Conservation (phyloP, 1,140 invertebrate species). For the Drosophila trapezifrons region DNA sequence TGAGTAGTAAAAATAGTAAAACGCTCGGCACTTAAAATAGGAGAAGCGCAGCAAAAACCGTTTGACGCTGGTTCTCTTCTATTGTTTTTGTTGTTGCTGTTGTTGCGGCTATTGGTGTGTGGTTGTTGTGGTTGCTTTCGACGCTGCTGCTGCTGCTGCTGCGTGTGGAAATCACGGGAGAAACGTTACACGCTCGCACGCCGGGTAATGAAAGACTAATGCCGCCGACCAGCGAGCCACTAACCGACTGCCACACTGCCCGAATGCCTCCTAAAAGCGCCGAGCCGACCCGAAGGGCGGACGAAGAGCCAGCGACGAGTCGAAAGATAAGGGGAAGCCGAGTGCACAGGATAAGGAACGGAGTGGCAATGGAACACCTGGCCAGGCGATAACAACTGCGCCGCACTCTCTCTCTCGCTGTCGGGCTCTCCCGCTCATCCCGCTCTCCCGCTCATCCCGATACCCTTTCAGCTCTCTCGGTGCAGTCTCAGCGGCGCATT, state of each 20-base stretch:
- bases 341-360: slow-evolving; percentile 75
- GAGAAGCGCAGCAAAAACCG: slow-evolving; percentile 50
- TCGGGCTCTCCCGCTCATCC: background rate
- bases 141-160: slow-evolving; percentile 47
- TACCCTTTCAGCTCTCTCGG: slow-evolving; percentile 8
- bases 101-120: too few species aligned
- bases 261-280: slow-evolving; percentile 31
- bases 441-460: slow-evolving; percentile 1
- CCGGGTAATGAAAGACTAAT: slow-evolving; percentile 78
- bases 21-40: slow-evolving; percentile 59
- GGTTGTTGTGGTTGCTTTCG: slow-evolving; percentile 21
- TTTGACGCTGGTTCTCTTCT: slow-evolving; percentile 45
- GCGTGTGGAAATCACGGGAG: slow-evolving; percentile 51
- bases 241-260: slow-evolving; percentile 62
- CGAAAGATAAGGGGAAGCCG: slow-evolving; percentile 54
- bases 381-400: slow-evolving; percentile 62
- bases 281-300: slow-evolving; percentile 10
- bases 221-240: slow-evolving; percentile 37
- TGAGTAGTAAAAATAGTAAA: slow-evolving; percentile 64
- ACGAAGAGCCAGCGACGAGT: slow-evolving; percentile 15
- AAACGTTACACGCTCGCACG: slow-evolving; percentile 69
- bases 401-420: slow-evolving; percentile 5
- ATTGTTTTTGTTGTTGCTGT: slow-evolving; percentile 33
- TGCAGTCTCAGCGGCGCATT: slow-evolving; percentile 56
- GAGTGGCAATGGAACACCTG: slow-evolving; percentile 57